Percentiles rank a stretch among this genome's conserved stretches.
Evolutionary conservation across 2,888 invertebrate genomes (phyloP).

Genomic region (Halocaridina rubra): DNA sequence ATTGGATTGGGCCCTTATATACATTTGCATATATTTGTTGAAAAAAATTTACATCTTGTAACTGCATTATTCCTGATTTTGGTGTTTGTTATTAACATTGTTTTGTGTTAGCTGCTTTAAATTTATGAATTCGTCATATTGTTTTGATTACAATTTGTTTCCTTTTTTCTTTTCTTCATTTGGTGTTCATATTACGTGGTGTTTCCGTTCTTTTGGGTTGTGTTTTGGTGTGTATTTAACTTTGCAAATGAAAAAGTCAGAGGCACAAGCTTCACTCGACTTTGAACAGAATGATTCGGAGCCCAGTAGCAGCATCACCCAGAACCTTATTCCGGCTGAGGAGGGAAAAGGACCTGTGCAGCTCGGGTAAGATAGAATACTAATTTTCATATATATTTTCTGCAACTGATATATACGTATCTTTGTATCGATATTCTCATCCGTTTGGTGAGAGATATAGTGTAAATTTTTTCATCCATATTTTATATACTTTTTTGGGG

Average conservation of each 20-base stretch:
- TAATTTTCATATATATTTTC: too few relatives aligned
- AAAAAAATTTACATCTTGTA: too few relatives aligned
- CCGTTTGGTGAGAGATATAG: too few relatives aligned
- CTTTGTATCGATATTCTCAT: too few relatives aligned
- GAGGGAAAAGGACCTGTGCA: slow-evolving; percentile 78
- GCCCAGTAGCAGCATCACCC: slow-evolving; percentile 55
- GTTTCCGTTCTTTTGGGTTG: not conserved
- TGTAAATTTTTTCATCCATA: too few relatives aligned
- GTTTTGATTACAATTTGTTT: not conserved
- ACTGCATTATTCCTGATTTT: not conserved
- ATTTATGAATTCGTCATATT: not conserved
- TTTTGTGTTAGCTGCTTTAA: not conserved
- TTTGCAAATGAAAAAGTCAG: slow-evolving; percentile 19
- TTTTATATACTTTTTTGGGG: too few relatives aligned
- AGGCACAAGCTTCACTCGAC: slow-evolving; percentile 24
- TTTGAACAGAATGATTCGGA: slow-evolving; percentile 54
- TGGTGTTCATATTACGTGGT: not conserved
- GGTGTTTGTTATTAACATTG: not conserved
- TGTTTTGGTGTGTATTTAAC: not conserved
- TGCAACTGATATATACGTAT: too few relatives aligned
- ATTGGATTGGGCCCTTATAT: too few relatives aligned
- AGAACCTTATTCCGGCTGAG: slow-evolving; percentile 70
- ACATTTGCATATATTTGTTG: too few relatives aligned
- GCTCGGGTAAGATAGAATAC: slow-evolving; percentile 73
- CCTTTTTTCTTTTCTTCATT: not conserved